These are phyloP conservation scores for Whitmania pigra DNA, from an alignment of 1,140 invertebrate genomes.

Conservation along the genomic window DNA sequence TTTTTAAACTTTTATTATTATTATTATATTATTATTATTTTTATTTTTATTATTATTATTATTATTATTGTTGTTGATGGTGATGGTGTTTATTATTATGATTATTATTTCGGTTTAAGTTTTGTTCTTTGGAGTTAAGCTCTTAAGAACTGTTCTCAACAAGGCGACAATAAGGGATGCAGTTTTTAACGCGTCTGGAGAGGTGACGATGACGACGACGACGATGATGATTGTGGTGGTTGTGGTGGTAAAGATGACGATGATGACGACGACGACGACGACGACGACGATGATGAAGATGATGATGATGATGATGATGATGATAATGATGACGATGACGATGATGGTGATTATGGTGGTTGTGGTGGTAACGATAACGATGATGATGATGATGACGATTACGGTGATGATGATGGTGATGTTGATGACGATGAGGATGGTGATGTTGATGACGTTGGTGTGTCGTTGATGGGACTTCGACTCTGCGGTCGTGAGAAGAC, in stretches of 20 bases:
- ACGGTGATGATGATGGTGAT: slow-evolving; percentile 4
- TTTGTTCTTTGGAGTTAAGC: no score
- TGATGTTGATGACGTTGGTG: not conserved
- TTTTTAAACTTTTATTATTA: no score
- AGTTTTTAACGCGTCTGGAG: no score
- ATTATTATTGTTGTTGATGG: no score
- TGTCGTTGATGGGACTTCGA: no score
- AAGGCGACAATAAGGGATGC: no score
- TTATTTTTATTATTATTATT: no score
- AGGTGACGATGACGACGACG: not conserved
- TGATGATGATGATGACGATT: not conserved
- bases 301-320: slow-evolving; percentile 13
- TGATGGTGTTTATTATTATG: no score
- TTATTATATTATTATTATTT: no score
- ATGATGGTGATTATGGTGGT: slow-evolving; percentile 11
- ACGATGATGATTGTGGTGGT: slow-evolving; percentile 11
- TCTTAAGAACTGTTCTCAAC: no score
- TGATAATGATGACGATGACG: slow-evolving; percentile 14
- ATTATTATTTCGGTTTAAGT: no score
- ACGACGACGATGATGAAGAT: slow-evolving; percentile 10
- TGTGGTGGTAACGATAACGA: not conserved
- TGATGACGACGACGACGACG: not conserved
- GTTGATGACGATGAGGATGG: not conserved
- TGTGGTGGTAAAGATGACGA: not conserved
- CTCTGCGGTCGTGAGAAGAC: no score